A percentile compares a stretch with the other conserved stretches of the same genome.
These are phyloP conservation scores for Pseudomyrmex flavicornis DNA, from an alignment of 1,140 invertebrate genomes.

Conservation along the genomic window DNA sequence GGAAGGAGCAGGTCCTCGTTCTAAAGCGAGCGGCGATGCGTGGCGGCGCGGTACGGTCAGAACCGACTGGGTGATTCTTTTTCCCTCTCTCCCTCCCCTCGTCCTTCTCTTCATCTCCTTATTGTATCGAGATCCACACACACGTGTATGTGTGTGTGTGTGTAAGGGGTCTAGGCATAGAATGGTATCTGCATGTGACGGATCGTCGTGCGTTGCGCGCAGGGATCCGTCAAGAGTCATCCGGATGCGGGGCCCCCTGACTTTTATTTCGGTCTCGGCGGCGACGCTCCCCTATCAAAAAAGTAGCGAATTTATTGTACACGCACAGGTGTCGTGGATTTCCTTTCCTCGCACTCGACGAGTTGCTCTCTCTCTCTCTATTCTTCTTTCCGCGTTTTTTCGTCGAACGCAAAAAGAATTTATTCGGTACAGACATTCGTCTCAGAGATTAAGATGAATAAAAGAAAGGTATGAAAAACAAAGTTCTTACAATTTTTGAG, in stretches of 20 bases:
- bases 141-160: not conserved
- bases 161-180: constrained; percentile 64
- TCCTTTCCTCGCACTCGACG: constrained; percentile 14
- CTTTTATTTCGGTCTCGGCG: constrained; percentile 31
- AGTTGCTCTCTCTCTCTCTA: not conserved
- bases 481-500: not conserved
- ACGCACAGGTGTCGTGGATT: constrained; percentile 27
- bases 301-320: constrained; percentile 50
- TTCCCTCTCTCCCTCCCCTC: not conserved
- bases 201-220: constrained; percentile 66
- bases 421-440: not conserved
- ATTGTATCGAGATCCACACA: constrained; percentile 68
- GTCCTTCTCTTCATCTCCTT: not conserved
- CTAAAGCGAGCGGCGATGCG: constrained; percentile 83
- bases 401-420: not conserved
- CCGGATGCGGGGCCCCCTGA: constrained; percentile 25
- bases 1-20: constrained; percentile 78
- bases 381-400: not conserved
- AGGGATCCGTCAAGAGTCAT: constrained; percentile 77
- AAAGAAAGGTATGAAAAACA: not conserved
- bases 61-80: constrained; percentile 62
- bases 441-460: not conserved
- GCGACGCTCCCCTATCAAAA: constrained; percentile 24
- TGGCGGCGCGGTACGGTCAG: constrained; percentile 71
- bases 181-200: constrained; percentile 82